Conservation (phyloP, 2,797 vertebrate species). For the Enteromius unitaeniatus region DNA sequence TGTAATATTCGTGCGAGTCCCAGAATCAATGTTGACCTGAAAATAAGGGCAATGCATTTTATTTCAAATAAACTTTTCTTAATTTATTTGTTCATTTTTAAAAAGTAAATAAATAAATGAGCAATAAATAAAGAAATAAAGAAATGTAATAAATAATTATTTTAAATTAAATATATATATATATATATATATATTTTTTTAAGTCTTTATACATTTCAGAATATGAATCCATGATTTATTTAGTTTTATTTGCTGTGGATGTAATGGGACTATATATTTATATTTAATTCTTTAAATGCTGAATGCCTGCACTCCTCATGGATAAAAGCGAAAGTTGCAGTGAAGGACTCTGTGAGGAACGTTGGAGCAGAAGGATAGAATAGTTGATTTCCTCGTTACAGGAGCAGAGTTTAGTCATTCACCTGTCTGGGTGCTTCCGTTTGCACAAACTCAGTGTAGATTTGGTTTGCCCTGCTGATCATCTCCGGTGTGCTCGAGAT, state of each 20-base stretch:
- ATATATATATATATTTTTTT: neutral
- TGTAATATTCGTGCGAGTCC: slow-evolving; percentile 87
- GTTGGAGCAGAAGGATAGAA: neutral
- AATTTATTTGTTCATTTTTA: too few relatives aligned
- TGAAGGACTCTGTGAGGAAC: neutral
- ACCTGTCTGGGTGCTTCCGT: slow-evolving; percentile 93
- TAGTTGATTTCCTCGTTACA: neutral
- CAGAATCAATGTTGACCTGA: slow-evolving; percentile 96
- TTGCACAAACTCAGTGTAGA: slow-evolving; percentile 93
- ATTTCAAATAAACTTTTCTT: neutral
- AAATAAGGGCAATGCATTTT: slow-evolving; percentile 64
- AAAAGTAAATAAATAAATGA: neutral
- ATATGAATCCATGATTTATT: neutral
- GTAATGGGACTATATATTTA: neutral
- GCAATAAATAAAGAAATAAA: neutral
- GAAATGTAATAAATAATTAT: neutral
- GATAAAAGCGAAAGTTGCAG: neutral
- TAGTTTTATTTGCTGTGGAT: neutral
- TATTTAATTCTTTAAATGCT: neutral
- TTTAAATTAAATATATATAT: too few relatives aligned
- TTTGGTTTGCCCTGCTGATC: slow-evolving; percentile 86
- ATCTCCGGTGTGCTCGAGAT: slow-evolving; percentile 84
- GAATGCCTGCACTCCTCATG: neutral
- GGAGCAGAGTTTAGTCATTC: slow-evolving; percentile 33
- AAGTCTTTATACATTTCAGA: neutral